Evolutionary conservation across 2,888 invertebrate genomes (phyloP), one percentile per base, ranked within the genome.

Genomic region (Plagodis dolabraria): DNA sequence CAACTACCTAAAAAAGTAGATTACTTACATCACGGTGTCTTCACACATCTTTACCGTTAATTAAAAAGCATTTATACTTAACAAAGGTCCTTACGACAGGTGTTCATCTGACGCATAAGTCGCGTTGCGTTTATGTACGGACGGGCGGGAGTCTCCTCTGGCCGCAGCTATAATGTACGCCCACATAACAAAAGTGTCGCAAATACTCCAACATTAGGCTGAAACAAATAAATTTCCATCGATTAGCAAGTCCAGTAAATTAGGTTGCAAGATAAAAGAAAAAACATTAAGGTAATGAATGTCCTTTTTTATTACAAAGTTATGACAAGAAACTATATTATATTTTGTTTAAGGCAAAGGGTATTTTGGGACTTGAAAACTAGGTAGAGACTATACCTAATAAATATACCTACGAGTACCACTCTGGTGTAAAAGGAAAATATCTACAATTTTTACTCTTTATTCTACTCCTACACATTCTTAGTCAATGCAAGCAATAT

Each of bases 111-210:
- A 61, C n/a, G 72, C 54, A 46, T 76, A 74, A 50, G 70, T 65
- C 0, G 79, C 64, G 11, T 76, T 71, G 48, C 79, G 79, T 61
- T 78, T 80, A 57, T 78, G 78, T 48, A 81, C 66, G 65, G 92
- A 76, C 66, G 86, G 89, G 61, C 94, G 93, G 75, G 90, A 85
- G 90, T 95, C 95, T 84, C 95, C 94, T 79, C 95, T 94, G 75
- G 95, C 94, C 67, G 95, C 95, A 70, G 95, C 95, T 90, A 95
- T 94, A 87, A 96, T 95, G 89, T 95, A 95, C 65, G 95, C 94
- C 95, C 95, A 95, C 95, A 95, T 96, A 81, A 85, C 89, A 79
- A 80, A 57, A 65, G 60, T 51, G 46, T 40, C 36, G 35, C 47
- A 43, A 63, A 63, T 58, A 57, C 56, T 58, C 59, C 65, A 60